Base-by-base conservation (phyloP, 2,113 vertebrate genomes). In the Ceuthmochares aereus region DNA sequence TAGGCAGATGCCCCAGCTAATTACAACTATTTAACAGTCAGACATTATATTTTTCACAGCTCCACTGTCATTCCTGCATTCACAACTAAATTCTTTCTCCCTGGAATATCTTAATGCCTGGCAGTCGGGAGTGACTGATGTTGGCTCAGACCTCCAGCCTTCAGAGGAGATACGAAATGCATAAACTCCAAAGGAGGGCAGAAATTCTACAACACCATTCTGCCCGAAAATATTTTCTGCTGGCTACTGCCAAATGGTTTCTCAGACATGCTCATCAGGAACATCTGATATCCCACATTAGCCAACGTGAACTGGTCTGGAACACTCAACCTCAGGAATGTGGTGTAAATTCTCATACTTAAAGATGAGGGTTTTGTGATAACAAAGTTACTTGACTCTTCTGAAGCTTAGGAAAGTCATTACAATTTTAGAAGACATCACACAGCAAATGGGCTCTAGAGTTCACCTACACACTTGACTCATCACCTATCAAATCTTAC, bases 261-360 rank as follows among this genome's bases (percentile, higher is more conserved):
- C 60, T 37, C 76, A 95, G 75, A 88, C 69, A 72, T 95, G 79
- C 75, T 93, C 92, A 86, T 86, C 51, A 59, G 68, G 54, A 90
- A 97, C 95, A 97, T 74, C 94, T 96, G 82, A 79, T 70, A 90
- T 77, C 86, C 76, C 74, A 25, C 23, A 27, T 77, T 88, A 95
- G 90, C 86, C 90, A 92, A 92, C 59, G 73, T 60, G 63, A 92
- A 94, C 67, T 86, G 63, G 54, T 66, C 82, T 92, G 68, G 63
- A 93, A 93, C 75, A 74, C 27, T 73, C 64, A 76, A 55, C 59
- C 64, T 88, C 59, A 74, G 72, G 36, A 95, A 77, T 3, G 0
- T 12, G 11, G 5, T 47, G 10, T 54, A 67, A 84, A 91, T 79
- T 82, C 66, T 89, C 54, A 64, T 76, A 64, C 9, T 59, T 59